Evolutionary conservation across 2,888 invertebrate genomes (phyloP), one percentile per base, ranked within the genome.

Genomic region (Conus canariensis): DNA sequence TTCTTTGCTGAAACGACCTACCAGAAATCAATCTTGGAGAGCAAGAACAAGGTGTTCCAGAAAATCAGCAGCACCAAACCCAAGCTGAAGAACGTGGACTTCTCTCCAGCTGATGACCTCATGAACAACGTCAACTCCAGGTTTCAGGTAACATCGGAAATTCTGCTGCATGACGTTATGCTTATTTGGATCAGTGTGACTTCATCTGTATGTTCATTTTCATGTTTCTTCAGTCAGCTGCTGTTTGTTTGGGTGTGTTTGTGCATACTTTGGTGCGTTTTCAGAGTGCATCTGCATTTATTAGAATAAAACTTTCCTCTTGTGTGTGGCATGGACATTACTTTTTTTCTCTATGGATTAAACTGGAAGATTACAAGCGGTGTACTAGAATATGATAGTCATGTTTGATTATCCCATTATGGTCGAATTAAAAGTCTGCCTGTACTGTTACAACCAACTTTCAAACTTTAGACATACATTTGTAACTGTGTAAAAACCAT

Each of bases 1-100:
- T 98, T 98, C 97, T 99, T 99, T 96, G 98, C 98, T 0, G 97
- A 98, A 90, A 98, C 98, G 0, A 97, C 98, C 0, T 98, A 99
- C 96, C 99, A 99, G 96, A 98, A 98, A 94, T 98, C 98, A 0
- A 98, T 99, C 98, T 96, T 99, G 91, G 99, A 99, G 95, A 98
- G 98, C 96, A 99, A 99, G 97, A 99, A 99, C 96, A 99, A 99
- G 96, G 98, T 99, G 83, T 98, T 98, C 97, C 98, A 98, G 95
- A 98, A 98, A 95, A 98, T 99, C 86, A 89, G 87, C 90, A 91
- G 92, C 58, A 97, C 98, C 4, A 98, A 98, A 0, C 97, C 98
- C 0, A 97, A 98, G 0, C 97, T 98, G 94, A 97, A 97, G 80
- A 97, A 98, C 93, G 97, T 98, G 6, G 98, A 98, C 94, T 98